Evolutionary conservation across 2,888 invertebrate genomes (phyloP), one percentile per base, ranked within the genome.

Genomic region (Leptopterna dolabrata): DNA sequence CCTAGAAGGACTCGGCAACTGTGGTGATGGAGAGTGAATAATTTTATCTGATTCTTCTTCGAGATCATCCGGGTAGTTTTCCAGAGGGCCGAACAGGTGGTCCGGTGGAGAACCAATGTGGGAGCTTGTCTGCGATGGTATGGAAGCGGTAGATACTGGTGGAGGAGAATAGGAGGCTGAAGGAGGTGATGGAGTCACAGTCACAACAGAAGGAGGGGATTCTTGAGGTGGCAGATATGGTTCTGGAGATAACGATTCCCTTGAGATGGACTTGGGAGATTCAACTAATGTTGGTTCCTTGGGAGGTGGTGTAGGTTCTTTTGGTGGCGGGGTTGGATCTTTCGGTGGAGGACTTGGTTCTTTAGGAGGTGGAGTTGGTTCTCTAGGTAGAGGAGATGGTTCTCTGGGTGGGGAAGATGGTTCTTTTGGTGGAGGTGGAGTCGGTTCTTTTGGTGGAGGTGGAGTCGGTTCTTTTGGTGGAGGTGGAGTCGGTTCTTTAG

Each of bases 311-410:
- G 63, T 29, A 13, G 55, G 81, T 81, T 78, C 45, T 78, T 19
- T 73, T 73, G 73, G 73, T 2, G 30, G 81, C 51, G 81, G 81
- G 11, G 55, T 81, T 6, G 51, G 81, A 51, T 78, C 78, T 43
- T n/a, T 71, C 0, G 71, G 29, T 3, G 29, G 81, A 51, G 81
- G 81, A 1, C 30, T 81, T 3, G 16, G 47, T 81, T 78, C 78
- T 43, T 11, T 71, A 16, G 71, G 71, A 6, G 29, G 81, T 55
- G 81, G 81, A 14, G 63, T 51, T 6, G 55, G 55, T 81, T 78
- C 45, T 45, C 14, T 73, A n/a, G 73, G 73, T 29, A 16, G 24
- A 24, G 73, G 73, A 1, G 30, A 6, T 1, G 73, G 73, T 73
- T 73, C 41, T 73, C 19, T 73, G 4, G n/a, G 73, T 29, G 73